These are phyloP conservation scores for Coleophora flavipennella DNA, from an alignment of 2,888 invertebrate genomes.

Conservation along the genomic window DNA sequence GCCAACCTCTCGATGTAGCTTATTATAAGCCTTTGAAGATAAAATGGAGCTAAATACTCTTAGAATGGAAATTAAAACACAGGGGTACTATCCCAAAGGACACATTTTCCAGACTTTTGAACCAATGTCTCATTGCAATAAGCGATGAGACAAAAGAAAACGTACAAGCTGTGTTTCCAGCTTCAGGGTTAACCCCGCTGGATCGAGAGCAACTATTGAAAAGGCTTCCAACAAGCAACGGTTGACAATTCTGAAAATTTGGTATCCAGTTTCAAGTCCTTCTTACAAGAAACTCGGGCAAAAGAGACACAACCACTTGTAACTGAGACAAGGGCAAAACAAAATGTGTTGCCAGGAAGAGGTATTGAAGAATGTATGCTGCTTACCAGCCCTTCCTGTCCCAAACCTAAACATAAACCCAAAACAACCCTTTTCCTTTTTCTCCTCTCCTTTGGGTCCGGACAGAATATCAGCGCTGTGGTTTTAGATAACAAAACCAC, in stretches of 20 bases:
- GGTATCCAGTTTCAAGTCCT: background rate
- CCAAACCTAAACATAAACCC: too few relatives aligned
- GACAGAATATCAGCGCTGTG: too few relatives aligned
- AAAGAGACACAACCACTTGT: constrained; percentile 2
- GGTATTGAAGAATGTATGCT: background rate
- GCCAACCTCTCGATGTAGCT: constrained; percentile 6
- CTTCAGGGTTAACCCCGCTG: constrained; percentile 1
- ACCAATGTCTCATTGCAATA: constrained; percentile 1
- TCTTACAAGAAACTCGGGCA: constrained; percentile 2
- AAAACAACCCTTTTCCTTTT: too few relatives aligned
- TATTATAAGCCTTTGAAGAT: constrained; percentile 2
- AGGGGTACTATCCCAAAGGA: constrained; percentile 4
- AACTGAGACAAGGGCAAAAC: background rate
- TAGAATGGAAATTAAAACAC: constrained; percentile 3
- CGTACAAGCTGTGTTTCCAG: constrained; percentile 4
- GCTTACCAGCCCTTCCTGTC: too few relatives aligned
- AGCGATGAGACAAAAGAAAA: constrained; percentile 2
- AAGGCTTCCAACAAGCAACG: constrained; percentile 1
- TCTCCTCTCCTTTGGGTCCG: too few relatives aligned
- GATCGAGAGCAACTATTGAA: constrained; percentile 2
- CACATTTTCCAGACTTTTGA: constrained; percentile 5
- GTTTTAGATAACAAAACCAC: too few relatives aligned
- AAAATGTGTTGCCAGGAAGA: constrained; percentile 2
- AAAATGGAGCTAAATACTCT: constrained; percentile 1
- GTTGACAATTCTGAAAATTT: constrained; percentile 1